Evolutionary conservation across 2,797 vertebrate species (phyloP), one percentile per base, ranked within the genome.

Genomic region (Anniella stebbinsi): DNA sequence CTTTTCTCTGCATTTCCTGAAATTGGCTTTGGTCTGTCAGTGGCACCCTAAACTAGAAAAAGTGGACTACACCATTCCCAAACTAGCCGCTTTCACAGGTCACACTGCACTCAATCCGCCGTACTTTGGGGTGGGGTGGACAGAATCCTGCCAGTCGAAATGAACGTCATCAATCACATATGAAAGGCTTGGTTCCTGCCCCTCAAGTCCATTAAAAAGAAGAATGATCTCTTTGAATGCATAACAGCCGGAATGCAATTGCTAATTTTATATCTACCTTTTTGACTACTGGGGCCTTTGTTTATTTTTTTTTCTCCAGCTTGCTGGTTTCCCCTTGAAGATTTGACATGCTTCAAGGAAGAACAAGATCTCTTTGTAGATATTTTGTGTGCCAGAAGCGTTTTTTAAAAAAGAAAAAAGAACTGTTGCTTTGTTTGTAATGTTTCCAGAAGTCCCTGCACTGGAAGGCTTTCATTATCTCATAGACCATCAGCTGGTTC

Each of bases 301-400:
- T 48, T 25, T 0, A n/a, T 41, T 1, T n/a, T 1, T n/a, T 45
- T 45, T 6, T 90, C 88, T 88, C 54, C 45, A 67, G 73, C 84
- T 87, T n/a, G 0, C 0, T 88, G 77, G 7, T 73, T 92, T 93
- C 82, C 0, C 45, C 72, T 63, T 84, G 45, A 91, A 90, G 76
- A 48, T 92, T 48, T 89, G 11, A 3, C 54, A 2, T 80, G 2
- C 0, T 93, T 3, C 0, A 88, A 90, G 80, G 38, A 78, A 88
- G 0, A 87, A 87, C 72, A 89, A 70, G 11, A 11, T 72, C 13
- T n/a, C 69, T 92, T 54, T 92, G 60, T 38, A 77, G 66, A 12
- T 51, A 23, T 67, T 91, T 1, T 51, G 3, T 54, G 0, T 67
- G 9, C 3, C 36, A 86, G 83, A 86, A 87, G 57, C 18, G 23